These are phyloP conservation scores for Nephrotoma appendiculata DNA, from an alignment of 2,888 invertebrate species.

Conservation along the genomic window DNA sequence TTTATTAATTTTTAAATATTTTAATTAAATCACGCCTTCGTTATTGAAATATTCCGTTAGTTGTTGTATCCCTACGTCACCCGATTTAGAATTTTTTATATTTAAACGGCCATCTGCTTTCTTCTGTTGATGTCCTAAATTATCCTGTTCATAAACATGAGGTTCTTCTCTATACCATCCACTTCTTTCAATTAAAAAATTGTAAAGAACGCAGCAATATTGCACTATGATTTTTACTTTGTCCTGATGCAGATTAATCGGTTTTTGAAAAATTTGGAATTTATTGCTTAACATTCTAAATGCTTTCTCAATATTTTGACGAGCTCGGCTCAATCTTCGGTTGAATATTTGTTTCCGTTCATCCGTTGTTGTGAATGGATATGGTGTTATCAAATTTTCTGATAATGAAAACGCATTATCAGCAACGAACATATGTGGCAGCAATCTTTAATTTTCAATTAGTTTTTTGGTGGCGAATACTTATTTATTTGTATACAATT, in stretches of 20 bases:
- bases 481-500: too few species aligned
- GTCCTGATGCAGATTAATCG: neutral
- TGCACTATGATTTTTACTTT: neutral
- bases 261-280: too few species aligned
- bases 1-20: too few species aligned
- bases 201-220: neutral
- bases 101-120: neutral
- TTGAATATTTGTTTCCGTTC: neutral
- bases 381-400: neutral
- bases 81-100: neutral
- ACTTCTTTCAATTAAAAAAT: neutral
- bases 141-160: neutral
- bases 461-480: too few species aligned
- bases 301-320: neutral
- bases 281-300: too few species aligned
- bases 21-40: too few species aligned
- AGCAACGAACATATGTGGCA: too few species aligned
- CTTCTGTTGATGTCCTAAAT: neutral
- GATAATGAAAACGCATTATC: slow-evolving; percentile 1
- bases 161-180: neutral
- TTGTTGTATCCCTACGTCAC: neutral
- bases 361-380: neutral
- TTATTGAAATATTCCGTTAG: too few species aligned
- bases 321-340: neutral
- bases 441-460: too few species aligned